These are phyloP conservation scores for Aphyosemion australe DNA, from an alignment of 2,113 vertebrate genomes.

Conservation along the genomic window DNA sequence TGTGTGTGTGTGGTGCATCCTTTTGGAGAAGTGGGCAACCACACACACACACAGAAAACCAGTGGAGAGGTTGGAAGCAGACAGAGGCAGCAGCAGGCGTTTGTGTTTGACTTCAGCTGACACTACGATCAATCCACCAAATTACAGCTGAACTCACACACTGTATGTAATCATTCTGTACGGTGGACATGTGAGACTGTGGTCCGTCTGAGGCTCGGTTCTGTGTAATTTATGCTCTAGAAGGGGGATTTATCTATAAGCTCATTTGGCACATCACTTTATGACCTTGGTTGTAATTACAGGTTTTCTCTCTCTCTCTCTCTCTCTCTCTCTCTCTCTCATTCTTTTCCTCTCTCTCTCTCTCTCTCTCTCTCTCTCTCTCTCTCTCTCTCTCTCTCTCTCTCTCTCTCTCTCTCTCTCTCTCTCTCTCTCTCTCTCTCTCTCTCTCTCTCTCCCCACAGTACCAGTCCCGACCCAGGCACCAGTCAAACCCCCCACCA, in stretches of 20 bases:
- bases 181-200: too few species aligned
- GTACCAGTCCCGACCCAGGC: slow-evolving; percentile 83
- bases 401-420: background rate
- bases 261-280: too few species aligned
- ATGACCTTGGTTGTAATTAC: background rate
- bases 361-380: background rate
- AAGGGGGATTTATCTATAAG: background rate
- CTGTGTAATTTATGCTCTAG: background rate
- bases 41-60: background rate
- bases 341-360: background rate
- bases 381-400: background rate
- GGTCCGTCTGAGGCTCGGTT: background rate
- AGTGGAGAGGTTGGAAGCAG: background rate
- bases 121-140: slow-evolving; percentile 22
- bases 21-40: background rate
- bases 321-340: background rate
- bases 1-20: background rate
- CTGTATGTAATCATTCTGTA: background rate
- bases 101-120: slow-evolving; percentile 1
- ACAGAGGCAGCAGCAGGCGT: background rate
- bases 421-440: background rate
- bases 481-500: slow-evolving; percentile 80
- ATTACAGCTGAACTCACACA: slow-evolving; percentile 34
- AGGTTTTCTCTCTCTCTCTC: slow-evolving; percentile 1
- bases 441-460: slow-evolving; percentile 39